phyloP scores from a whole-genome alignment of 2,888 invertebrate species.

The Hydraecia micacea region DNA sequence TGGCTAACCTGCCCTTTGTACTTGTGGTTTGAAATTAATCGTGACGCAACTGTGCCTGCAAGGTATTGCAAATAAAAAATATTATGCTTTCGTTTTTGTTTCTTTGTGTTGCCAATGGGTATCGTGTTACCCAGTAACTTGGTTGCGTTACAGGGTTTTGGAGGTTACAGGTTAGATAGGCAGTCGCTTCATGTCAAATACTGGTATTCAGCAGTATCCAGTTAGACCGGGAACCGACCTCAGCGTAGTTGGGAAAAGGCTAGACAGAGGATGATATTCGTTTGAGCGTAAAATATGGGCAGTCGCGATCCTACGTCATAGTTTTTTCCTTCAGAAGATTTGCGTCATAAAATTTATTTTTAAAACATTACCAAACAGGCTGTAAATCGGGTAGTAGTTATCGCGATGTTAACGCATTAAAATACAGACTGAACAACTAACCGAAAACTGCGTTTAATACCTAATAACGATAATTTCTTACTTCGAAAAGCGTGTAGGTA shows the following conservation, averaged over 20 bases:
- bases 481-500: no score
- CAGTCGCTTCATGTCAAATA: neutral
- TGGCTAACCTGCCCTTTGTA: neutral
- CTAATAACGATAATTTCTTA: neutral
- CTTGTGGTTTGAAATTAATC: constrained; percentile 18
- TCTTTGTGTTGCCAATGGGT: neutral
- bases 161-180: neutral
- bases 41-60: constrained; percentile 6
- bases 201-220: neutral
- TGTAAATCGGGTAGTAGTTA: neutral
- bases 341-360: neutral
- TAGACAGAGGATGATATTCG: neutral
- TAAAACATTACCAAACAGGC: neutral
- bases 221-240: neutral
- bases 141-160: neutral
- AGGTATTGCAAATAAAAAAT: neutral
- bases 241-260: neutral
- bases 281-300: neutral
- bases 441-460: neutral
- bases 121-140: neutral
- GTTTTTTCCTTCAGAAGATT: neutral
- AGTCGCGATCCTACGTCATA: neutral
- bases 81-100: neutral
- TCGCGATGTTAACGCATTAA: neutral
- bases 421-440: neutral